Base-by-base conservation (phyloP, 2,888 invertebrate genomes). In the Graphium colonna region DNA sequence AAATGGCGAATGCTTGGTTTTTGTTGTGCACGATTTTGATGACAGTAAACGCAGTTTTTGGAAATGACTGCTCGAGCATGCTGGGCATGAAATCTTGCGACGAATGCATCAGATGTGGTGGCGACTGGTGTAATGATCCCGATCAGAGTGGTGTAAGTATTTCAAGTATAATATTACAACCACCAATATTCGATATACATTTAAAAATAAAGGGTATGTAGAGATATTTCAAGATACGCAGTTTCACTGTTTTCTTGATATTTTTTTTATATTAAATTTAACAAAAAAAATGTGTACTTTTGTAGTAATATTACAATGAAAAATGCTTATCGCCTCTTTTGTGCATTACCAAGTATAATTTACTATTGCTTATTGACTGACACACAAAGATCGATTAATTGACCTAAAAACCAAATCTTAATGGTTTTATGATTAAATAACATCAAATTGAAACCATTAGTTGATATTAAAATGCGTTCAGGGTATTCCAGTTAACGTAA, bases 71-170 rank as follows among this genome's bases (percentile, higher is more conserved):
- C 51, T 57, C 63, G 43, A 58, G 67, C 49, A 40, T 65, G 28
- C 52, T 60, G 16, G 55, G 59, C 3, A 60, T 69, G 51, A 62
- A 56, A 51, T 75, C 61, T 58, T 88, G 88, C 73, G 69, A 86
- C 62, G 74, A 79, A 58, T 89, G 88, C 65, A 71, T 84, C 56
- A 69, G 79, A 68, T 78, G 77, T 57, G 81, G 77, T 45, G 75
- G 71, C 28, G 51, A 62, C 36, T 88, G 87, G 87, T 88, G 88
- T 66, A 77, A 67, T 13, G 61, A 73, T 52, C 67, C 61, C 15
- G 5, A 21, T n/a, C n/a, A n/a, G n/a, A 46, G 49, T 48, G 59
- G 58, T 64, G 81, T 82, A 64, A 69, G 73, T 70, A 44, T 52
- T 0, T 21, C 5, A 21, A 21, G 5, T 21, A 5, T 12, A 36